Evolutionary conservation across 2,888 invertebrate species (phyloP).

Genomic region (Ypsolopha scabrella): DNA sequence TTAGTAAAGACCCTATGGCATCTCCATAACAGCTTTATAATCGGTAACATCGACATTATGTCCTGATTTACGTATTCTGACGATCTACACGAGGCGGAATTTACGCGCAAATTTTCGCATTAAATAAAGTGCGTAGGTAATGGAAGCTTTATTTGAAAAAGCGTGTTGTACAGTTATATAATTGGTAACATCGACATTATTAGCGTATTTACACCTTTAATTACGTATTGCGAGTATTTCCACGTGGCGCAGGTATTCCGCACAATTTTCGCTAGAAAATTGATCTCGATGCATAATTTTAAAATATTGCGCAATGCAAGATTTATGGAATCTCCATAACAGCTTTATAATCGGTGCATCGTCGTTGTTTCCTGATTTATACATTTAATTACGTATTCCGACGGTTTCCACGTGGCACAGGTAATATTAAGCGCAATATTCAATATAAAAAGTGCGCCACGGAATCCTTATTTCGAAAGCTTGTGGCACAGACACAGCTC

Average conservation of each 20-base stretch:
- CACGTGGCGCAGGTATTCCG: neutral
- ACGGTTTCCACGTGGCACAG: neutral
- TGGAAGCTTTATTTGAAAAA: too few relatives aligned
- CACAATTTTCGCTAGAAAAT: constrained; percentile 1
- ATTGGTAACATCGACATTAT: neutral
- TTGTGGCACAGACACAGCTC: too few relatives aligned
- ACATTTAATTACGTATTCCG: neutral
- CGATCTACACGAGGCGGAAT: neutral
- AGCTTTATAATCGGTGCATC: neutral
- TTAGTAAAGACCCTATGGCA: neutral
- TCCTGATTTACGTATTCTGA: neutral
- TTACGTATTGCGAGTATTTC: neutral
- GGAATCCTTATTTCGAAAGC: too few relatives aligned
- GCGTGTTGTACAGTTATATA: neutral
- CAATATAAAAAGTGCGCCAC: too few relatives aligned
- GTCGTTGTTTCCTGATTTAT: neutral
- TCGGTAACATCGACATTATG: neutral
- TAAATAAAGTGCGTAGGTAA: too few relatives aligned
- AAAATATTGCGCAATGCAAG: neutral
- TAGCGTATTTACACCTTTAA: neutral
- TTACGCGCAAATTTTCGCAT: neutral
- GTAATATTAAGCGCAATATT: neutral
- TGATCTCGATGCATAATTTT: constrained; percentile 8
- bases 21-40: neutral
- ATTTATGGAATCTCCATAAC: neutral